phyloP scores from a whole-genome alignment of 2,888 invertebrate species.

The Cerceris rybyensis region DNA sequence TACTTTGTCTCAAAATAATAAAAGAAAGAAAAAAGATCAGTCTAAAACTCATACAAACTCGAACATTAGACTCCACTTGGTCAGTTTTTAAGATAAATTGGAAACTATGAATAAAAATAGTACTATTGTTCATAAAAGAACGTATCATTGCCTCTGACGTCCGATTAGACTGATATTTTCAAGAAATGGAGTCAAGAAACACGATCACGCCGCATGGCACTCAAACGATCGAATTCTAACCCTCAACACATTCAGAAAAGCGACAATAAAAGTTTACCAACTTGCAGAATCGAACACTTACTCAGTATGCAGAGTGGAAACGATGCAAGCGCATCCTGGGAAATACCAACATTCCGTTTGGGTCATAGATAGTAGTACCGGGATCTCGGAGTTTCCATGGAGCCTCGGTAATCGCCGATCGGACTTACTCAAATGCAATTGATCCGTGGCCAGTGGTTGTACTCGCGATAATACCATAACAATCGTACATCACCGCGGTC shows the following conservation, averaged over 20 bases:
- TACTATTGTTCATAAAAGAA: no score
- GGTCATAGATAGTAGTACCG: slow-evolving; percentile 73
- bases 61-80: no score
- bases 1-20: no score
- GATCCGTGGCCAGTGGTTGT: slow-evolving; percentile 61
- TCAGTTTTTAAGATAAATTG: no score
- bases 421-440: slow-evolving; percentile 63
- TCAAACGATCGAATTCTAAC: no score
- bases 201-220: no score
- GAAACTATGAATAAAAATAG: no score
- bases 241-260: neutral
- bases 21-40: no score
- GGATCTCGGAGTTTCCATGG: slow-evolving; percentile 75
- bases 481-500: slow-evolving; percentile 62
- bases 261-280: slow-evolving; percentile 41
- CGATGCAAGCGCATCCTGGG: slow-evolving; percentile 71
- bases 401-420: slow-evolving; percentile 57
- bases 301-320: slow-evolving; percentile 66
- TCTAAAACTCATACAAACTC: no score
- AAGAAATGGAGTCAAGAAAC: no score
- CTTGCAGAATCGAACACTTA: slow-evolving; percentile 55
- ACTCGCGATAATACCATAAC: slow-evolving; percentile 61
- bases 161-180: no score
- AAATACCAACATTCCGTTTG: slow-evolving; percentile 76
- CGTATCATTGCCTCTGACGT: no score